Evolutionary conservation across 1,140 invertebrate species (phyloP).

Genomic region (Hypsibius dujardini): DNA sequence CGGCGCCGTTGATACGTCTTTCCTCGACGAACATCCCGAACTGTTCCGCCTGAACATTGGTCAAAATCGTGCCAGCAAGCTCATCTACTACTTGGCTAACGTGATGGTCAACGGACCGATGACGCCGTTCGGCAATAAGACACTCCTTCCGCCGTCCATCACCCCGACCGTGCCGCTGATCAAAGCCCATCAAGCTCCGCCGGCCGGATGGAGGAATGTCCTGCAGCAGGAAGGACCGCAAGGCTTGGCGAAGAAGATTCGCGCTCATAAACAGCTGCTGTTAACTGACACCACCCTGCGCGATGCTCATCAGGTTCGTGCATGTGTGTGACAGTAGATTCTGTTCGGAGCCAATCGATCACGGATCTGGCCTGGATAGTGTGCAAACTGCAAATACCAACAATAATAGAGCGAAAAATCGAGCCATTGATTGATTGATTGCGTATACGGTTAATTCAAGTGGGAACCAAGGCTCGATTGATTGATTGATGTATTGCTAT

Average conservation of each 20-base stretch:
- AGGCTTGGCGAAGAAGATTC: constrained; percentile 82
- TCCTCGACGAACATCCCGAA: constrained; percentile 95
- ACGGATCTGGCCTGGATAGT: too few relatives aligned
- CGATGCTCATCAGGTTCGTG: constrained; percentile 76
- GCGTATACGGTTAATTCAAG: too few relatives aligned
- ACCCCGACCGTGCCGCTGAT: constrained; percentile 47
- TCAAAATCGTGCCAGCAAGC: constrained; percentile 87
- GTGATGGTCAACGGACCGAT: constrained; percentile 88
- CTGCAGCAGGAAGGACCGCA: constrained; percentile 70
- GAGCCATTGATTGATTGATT: too few relatives aligned
- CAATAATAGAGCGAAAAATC: too few relatives aligned
- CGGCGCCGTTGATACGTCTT: constrained; percentile 84
- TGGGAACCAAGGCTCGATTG: too few relatives aligned
- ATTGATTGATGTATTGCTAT: too few relatives aligned
- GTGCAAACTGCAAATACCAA: too few relatives aligned
- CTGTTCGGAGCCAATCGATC: too few relatives aligned
- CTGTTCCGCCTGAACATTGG: constrained; percentile 73
- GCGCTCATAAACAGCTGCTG: constrained; percentile 64
- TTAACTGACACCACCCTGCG: constrained; percentile 94
- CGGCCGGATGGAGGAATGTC: constrained; percentile 66
- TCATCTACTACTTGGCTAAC: constrained; percentile 77
- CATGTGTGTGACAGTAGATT: neutral
- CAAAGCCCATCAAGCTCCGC: constrained; percentile 39
- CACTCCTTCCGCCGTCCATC: constrained; percentile 65
- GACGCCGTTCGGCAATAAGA: constrained; percentile 69